Evolutionary conservation across 2,113 vertebrate species (phyloP).

Genomic region (Coptodon bakossiorum): DNA sequence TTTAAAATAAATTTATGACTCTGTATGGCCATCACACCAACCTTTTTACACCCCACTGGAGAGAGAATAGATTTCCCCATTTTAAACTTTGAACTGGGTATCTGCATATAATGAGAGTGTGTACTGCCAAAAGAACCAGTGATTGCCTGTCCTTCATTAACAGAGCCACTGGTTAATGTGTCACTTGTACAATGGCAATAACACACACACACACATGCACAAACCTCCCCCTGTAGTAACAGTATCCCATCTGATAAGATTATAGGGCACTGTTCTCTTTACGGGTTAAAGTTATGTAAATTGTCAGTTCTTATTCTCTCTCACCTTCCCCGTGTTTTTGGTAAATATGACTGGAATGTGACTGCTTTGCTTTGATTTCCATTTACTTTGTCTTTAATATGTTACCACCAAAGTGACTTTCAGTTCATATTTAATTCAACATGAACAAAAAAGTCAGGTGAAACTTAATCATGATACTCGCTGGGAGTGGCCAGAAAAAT

Average conservation of each 20-base stretch:
- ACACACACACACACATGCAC: slow-evolving; percentile 5
- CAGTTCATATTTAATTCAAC: background rate
- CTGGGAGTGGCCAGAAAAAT: background rate
- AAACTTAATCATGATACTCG: background rate
- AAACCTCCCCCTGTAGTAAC: background rate
- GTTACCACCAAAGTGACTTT: background rate
- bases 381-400: background rate
- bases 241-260: slow-evolving; percentile 31
- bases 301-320: slow-evolving; percentile 9
- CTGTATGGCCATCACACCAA: slow-evolving; percentile 3
- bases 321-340: background rate
- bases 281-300: slow-evolving; percentile 20
- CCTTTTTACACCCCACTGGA: background rate
- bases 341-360: slow-evolving; percentile 27
- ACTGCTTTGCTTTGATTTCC: background rate
- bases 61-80: slow-evolving; percentile 11
- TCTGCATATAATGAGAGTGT: background rate
- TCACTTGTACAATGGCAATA: slow-evolving; percentile 43
- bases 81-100: slow-evolving; percentile 58
- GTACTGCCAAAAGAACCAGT: slow-evolving; percentile 40
- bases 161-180: slow-evolving; percentile 67
- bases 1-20: slow-evolving; percentile 48
- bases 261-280: background rate
- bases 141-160: slow-evolving; percentile 66
- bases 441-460: background rate